These are phyloP conservation scores for Drosophila limbata DNA, from an alignment of 2,888 invertebrate genomes.

Conservation along the genomic window DNA sequence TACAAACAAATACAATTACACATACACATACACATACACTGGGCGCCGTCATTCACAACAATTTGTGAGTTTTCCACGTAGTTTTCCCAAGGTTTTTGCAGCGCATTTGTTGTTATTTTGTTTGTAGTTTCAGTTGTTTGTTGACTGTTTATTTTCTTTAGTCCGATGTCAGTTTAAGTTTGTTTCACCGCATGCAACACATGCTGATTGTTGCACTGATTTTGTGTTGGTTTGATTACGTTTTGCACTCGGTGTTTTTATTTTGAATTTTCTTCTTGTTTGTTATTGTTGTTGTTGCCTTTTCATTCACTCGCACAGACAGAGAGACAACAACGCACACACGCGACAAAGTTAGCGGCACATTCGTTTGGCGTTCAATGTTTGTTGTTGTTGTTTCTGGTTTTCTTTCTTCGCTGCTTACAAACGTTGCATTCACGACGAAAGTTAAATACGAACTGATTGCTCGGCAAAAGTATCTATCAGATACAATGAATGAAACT, in stretches of 20 bases:
- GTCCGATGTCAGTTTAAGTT: background rate
- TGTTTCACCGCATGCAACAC: constrained; percentile 66
- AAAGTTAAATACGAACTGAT: constrained; percentile 83
- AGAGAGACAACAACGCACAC: constrained; percentile 9
- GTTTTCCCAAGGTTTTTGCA: constrained; percentile 49
- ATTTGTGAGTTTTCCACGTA: constrained; percentile 43
- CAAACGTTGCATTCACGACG: constrained; percentile 81
- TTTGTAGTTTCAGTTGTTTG: constrained; percentile 5
- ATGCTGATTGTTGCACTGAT: constrained; percentile 48
- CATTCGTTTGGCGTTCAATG: constrained; percentile 28
- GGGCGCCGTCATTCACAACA: constrained; percentile 15
- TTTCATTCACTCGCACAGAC: constrained; percentile 43
- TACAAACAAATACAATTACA: constrained; percentile 25
- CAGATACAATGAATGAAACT: constrained; percentile 82
- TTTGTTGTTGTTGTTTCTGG: constrained; percentile 42
- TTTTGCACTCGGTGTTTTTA: constrained; percentile 13
- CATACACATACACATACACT: constrained; percentile 1
- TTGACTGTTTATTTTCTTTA: constrained; percentile 11
- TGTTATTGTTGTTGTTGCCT: constrained; percentile 20
- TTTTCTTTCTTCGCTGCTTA: constrained; percentile 49
- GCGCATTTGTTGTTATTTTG: constrained; percentile 26
- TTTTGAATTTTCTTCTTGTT: constrained; percentile 28
- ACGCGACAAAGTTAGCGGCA: constrained; percentile 40
- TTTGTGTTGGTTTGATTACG: constrained; percentile 25
- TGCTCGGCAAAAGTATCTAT: constrained; percentile 64